Base-by-base conservation (phyloP, 2,797 vertebrate genomes). In the Rhinogobio ventralis region DNA sequence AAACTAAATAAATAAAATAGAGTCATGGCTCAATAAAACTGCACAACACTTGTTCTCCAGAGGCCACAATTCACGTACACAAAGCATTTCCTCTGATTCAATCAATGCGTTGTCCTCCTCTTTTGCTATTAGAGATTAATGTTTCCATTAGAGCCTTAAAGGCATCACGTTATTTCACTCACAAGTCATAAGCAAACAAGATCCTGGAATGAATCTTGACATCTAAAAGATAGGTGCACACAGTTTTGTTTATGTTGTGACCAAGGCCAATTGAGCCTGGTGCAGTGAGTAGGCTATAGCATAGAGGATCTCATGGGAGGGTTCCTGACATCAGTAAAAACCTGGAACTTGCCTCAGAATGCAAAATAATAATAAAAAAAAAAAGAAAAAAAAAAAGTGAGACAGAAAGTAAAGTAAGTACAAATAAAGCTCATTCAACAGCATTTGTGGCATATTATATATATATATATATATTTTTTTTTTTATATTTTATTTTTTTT, bases 1-100 rank as follows among this genome's bases (percentile, higher is more conserved):
- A 87, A 90, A 86, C 75, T 77, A 67, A 86, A 87, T 46, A 88
- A 89, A 89, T 76, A 75, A 85, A 46, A 82, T 20, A 66, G 33
- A 74, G 60, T 85, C 81, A 77, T 79, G 69, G 80, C 73, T 71
- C 89, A 83, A 77, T 64, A 81, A 83, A 83, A 64, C 72, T 80
- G 85, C 86, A 91, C 88, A 90, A 88, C 86, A 86, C 68, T 60
- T 88, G 51, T 33, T 84, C 36, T 87, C 84, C 77, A 78, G 89
- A 84, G 87, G 87, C 84, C 85, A 85, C 60, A 88, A 78, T 77
- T 77, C 36, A 83, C 46, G 11, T 68, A 77, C 73, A 77, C 62
- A 30, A 68, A 55, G n/a, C 49, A 42, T 76, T 83, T 68, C 20
- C 57, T 73, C 11, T 55, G 60, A 83, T 76, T 68, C 20, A 77